Percentiles rank a stretch among this genome's conserved stretches.
Conservation (phyloP, 2,888 invertebrate genomes). For the Drosophila diplacantha region DNA sequence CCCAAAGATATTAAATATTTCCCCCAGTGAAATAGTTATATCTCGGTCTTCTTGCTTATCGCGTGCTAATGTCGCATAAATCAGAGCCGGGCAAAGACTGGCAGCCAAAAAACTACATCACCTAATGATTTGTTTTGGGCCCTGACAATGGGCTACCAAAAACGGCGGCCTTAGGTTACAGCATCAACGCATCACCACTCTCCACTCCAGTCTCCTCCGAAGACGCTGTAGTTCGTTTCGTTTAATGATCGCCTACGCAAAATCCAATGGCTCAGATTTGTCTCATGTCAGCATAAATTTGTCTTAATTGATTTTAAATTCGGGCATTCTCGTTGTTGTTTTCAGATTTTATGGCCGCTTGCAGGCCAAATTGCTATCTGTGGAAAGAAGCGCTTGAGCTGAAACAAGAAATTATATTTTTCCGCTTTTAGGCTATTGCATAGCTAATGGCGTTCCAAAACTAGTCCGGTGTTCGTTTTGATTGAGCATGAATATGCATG, state of each 20-base stretch:
- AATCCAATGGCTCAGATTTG: slow-evolving; percentile 54
- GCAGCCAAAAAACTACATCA: slow-evolving; percentile 36
- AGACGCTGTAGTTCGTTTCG: slow-evolving; percentile 46
- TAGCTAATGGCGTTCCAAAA: slow-evolving; percentile 53
- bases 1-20: no score
- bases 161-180: slow-evolving; percentile 34
- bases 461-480: slow-evolving; percentile 41
- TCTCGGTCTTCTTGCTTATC: no score
- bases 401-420: slow-evolving; percentile 48
- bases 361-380: slow-evolving; percentile 52
- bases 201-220: slow-evolving; percentile 3
- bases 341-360: slow-evolving; percentile 48
- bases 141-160: slow-evolving; percentile 54
- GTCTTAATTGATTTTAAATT: slow-evolving; percentile 70
- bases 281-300: slow-evolving; percentile 69
- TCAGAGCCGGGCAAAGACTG: slow-evolving; percentile 44
- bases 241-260: slow-evolving; percentile 58
- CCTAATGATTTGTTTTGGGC: slow-evolving; percentile 66
- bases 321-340: slow-evolving; percentile 51
- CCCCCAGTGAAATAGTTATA: no score
- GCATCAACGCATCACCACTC: slow-evolving; percentile 14
- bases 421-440: slow-evolving; percentile 54
- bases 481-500: slow-evolving; percentile 67
- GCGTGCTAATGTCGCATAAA: slow-evolving; percentile 62
- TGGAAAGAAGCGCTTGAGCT: slow-evolving; percentile 33